Percentiles rank a stretch among this genome's conserved stretches.
Evolutionary conservation across 2,888 invertebrate genomes (phyloP).

Genomic region (Thysanoteuthis rhombus): DNA sequence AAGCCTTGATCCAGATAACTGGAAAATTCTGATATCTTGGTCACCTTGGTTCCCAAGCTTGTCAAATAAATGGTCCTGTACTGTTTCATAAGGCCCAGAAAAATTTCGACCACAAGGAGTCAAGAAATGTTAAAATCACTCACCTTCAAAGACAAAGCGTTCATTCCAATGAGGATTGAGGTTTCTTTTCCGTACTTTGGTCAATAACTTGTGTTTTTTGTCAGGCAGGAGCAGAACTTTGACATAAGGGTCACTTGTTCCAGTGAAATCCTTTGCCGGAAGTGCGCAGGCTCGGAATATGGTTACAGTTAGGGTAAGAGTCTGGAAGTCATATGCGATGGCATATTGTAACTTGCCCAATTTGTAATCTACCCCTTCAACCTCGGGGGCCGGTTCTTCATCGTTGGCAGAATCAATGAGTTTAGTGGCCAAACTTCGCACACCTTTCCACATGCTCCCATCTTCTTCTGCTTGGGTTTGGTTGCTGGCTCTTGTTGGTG

Average conservation of each 20-base stretch:
- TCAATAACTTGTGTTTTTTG: slow-evolving; percentile 65
- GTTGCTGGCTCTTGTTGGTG: not conserved
- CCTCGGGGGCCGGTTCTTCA: slow-evolving; percentile 40
- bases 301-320: slow-evolving; percentile 61
- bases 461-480: slow-evolving; percentile 33
- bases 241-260: slow-evolving; percentile 68
- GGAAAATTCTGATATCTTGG: too few species aligned
- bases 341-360: slow-evolving; percentile 63
- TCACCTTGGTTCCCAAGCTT: too few species aligned
- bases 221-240: slow-evolving; percentile 66
- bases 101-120: not conserved
- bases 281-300: slow-evolving; percentile 62
- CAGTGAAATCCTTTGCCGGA: slow-evolving; percentile 67
- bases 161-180: slow-evolving; percentile 68
- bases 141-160: slow-evolving; percentile 73
- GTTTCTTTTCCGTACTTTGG: slow-evolving; percentile 67
- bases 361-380: slow-evolving; percentile 58
- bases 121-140: slow-evolving; percentile 56
- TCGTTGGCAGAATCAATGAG: slow-evolving; percentile 56
- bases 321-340: slow-evolving; percentile 63
- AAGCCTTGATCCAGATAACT: too few species aligned
- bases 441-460: slow-evolving; percentile 54
- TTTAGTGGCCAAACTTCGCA: slow-evolving; percentile 57
- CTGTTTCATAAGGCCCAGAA: too few species aligned
- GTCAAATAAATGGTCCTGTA: too few species aligned